Evolutionary conservation across 2,888 invertebrate species (phyloP), one percentile per base, ranked within the genome.

Genomic region (Luperina testacea): DNA sequence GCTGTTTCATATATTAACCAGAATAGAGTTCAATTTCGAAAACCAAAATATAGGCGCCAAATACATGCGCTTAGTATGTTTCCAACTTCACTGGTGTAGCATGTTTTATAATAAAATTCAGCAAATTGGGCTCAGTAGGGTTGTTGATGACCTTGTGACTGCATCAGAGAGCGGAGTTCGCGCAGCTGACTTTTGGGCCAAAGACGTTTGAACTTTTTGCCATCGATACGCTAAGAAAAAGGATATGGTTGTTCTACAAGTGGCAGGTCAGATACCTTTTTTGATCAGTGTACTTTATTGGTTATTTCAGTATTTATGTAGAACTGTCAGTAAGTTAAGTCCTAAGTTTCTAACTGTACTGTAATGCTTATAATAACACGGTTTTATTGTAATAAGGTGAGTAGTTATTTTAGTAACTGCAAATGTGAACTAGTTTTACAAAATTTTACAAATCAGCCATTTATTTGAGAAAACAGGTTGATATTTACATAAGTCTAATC

Each of bases 271-370:
- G n/a, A 38, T 24, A 20, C 0, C 0, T 65, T 53, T 51, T 81
- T 53, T 57, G 15, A 27, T 67, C 75, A 81, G 51, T 81, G 32
- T 45, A n/a, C 51, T 51, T 72, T 69, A 32, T 65, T 45, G 53
- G 57, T 74, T 78, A 83, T 70, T 83, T 61, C 64, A 27, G 48
- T 71, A 61, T 68, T 64, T 45, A 70, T 59, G 13, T 48, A 71
- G 68, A 75, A 75, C 42, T 61, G 69, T 53, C 53, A 72, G 68
- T 53, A 64, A 59, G 27, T 42, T 24, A 68, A 72, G 38, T 32
- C 72, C 72, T 82, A 78, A 45, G n/a, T 70, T 57, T 65, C 76
- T 84, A 78, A 81, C 82, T 84, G 85, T 84, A 84, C 84, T 85
- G 85, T 78, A 78, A 78, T 57, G 20, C 71, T 75, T 81, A 80